phyloP scores from a whole-genome alignment of 1,140 invertebrate genomes.

The Hetaerina americana region DNA sequence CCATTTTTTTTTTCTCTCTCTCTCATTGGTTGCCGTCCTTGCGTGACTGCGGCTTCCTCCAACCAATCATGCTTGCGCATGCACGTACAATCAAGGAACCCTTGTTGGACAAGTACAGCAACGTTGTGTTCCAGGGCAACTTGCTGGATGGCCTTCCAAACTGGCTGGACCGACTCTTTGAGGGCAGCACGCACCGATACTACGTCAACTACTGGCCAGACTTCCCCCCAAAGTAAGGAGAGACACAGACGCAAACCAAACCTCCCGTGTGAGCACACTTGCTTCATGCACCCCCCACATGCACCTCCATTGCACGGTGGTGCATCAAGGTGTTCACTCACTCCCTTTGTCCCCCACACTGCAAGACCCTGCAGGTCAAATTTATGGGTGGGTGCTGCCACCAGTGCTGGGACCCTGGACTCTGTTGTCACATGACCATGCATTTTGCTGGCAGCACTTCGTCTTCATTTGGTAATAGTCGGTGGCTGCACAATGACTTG shows the following conservation, averaged over 20 bases:
- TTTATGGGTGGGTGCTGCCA: too few species aligned
- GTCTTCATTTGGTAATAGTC: too few species aligned
- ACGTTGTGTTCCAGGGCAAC: conserved; percentile 45
- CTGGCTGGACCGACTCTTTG: conserved; percentile 92
- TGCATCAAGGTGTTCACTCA: too few species aligned
- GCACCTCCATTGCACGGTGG: neutral
- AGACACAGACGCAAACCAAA: neutral
- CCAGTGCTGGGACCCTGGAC: neutral
- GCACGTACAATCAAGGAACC: conserved; percentile 11
- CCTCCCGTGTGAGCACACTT: neutral
- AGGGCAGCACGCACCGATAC: conserved; percentile 87
- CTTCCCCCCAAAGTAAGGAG: conserved; percentile 31
- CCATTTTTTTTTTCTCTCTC: neutral
- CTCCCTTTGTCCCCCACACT: too few species aligned
- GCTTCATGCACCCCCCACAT: neutral
- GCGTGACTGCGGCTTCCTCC: too few species aligned
- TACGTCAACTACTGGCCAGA: conserved; percentile 96
- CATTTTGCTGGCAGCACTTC: too few species aligned
- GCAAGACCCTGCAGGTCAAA: too few species aligned
- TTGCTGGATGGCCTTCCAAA: conserved; percentile 84
- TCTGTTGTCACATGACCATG: too few species aligned
- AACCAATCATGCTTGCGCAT: too few species aligned
- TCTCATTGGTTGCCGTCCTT: too few species aligned
- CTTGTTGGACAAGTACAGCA: conserved; percentile 21
- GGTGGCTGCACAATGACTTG: too few species aligned